Percentiles rank a stretch among this genome's conserved stretches.
phyloP scores from a whole-genome alignment of 1,140 invertebrate genomes.

The Aculops lycopersici region DNA sequence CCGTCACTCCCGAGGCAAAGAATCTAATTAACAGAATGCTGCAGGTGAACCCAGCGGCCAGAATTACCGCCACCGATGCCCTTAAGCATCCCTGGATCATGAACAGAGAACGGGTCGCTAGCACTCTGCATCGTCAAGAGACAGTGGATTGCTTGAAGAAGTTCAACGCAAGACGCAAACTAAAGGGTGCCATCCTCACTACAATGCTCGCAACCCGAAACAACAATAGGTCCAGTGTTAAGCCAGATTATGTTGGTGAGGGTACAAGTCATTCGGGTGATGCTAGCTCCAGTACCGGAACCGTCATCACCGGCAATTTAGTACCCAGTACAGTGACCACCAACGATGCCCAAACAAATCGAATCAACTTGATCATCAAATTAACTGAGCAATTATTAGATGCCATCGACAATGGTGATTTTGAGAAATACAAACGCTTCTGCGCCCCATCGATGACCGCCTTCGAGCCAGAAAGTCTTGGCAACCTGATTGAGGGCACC shows the following conservation, averaged over 20 bases:
- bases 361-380: conserved; percentile 93
- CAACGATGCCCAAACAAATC: conserved; percentile 25
- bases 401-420: conserved; percentile 86
- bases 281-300: background rate
- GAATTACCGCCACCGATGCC: conserved; percentile 88
- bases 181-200: conserved; percentile 95
- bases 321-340: background rate
- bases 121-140: conserved; percentile 91
- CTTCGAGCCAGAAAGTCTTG: conserved; percentile 91
- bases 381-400: conserved; percentile 91
- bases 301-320: background rate
- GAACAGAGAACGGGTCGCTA: conserved; percentile 92
- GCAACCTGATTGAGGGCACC: conserved; percentile 94
- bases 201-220: conserved; percentile 98
- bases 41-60: conserved; percentile 83
- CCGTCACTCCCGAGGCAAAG: conserved; percentile 95
- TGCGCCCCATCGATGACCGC: conserved; percentile 93
- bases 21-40: conserved; percentile 99
- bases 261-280: no score
- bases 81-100: conserved; percentile 99
- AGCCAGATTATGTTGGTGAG: background rate
- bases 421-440: conserved; percentile 83
- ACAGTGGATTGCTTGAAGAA: conserved; percentile 99
- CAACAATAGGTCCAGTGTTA: conserved; percentile 35
- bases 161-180: conserved; percentile 96